Base-by-base conservation (phyloP, 2,888 invertebrate species). In the Lycophotia porphyrea region DNA sequence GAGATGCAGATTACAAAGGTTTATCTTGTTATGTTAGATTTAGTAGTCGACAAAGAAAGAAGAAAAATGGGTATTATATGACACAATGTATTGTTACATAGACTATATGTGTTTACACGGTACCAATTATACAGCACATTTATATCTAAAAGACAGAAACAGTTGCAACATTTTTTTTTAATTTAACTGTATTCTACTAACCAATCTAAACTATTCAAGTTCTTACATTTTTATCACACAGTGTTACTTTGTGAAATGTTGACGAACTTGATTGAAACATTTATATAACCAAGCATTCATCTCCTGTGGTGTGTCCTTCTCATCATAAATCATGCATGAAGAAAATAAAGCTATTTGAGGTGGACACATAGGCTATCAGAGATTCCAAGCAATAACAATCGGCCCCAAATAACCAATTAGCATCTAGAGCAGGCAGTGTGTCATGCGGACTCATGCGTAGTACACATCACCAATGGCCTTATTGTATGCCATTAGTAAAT, bases 401-500 rank as follows among this genome's bases (percentile, higher is more conserved):
- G 80, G 39, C 64, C n/a, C 67, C 44, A 67, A 82, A 84, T 71
- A 39, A 65, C 60, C 49, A 84, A 84, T 84, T 69, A 76, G n/a
- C 13, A 80, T 44, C 34, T 78, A n/a, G 69, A 36, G 21, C 55
- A 72, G 52, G n/a, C 58, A 80, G 42, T 76, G 58, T 74, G 71
- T 74, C 83, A 87, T n/a, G n/a, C n/a, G n/a, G n/a, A n/a, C n/a
- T n/a, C n/a, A n/a, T n/a, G n/a, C 67, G 64, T 66, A 68, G 60
- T 81, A 73, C 42, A 66, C 55, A 69, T 77, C 34, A 80, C 49
- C 63, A 77, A 69, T 77, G 81, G 61, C 78, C 85, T 81, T 78
- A 78, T 84, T 78, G 67, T 58, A n/a, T 61, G 47, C 63, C 47
- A 76, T 75, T 72, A 76, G 42, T 69, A 58, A 49, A 27, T 79